These are phyloP conservation scores for Nymphicus hollandicus DNA, from an alignment of 2,113 vertebrate genomes.

Conservation along the genomic window DNA sequence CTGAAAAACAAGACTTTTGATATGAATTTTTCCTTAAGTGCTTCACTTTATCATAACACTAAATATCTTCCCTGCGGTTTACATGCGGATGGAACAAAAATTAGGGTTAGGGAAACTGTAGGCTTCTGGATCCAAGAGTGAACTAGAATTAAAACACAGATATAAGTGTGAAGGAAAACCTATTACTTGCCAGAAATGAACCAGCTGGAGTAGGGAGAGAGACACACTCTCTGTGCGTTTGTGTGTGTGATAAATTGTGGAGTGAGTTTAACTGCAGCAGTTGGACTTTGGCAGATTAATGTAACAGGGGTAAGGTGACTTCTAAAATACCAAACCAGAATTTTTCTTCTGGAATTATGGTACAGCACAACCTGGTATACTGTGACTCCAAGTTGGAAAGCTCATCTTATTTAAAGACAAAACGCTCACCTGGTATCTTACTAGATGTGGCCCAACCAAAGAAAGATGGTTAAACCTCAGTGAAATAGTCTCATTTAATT, in stretches of 20 bases:
- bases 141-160: conserved; percentile 19
- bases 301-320: neutral
- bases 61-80: neutral
- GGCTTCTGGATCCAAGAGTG: neutral
- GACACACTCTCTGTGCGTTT: neutral
- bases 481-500: neutral
- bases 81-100: neutral
- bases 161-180: neutral
- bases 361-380: neutral
- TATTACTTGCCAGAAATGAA: neutral
- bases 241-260: neutral
- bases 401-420: neutral
- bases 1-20: conserved; percentile 10
- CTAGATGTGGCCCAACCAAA: neutral
- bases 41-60: neutral
- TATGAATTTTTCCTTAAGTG: neutral
- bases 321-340: neutral
- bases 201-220: neutral
- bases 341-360: neutral
- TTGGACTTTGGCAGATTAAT: neutral
- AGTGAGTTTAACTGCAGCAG: neutral
- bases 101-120: neutral
- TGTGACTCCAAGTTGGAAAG: neutral
- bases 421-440: neutral
- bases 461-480: neutral